Percentiles rank a stretch among this genome's conserved stretches.
Evolutionary conservation across 2,113 vertebrate genomes (phyloP).

Genomic region (Entomyzon cyanotis): DNA sequence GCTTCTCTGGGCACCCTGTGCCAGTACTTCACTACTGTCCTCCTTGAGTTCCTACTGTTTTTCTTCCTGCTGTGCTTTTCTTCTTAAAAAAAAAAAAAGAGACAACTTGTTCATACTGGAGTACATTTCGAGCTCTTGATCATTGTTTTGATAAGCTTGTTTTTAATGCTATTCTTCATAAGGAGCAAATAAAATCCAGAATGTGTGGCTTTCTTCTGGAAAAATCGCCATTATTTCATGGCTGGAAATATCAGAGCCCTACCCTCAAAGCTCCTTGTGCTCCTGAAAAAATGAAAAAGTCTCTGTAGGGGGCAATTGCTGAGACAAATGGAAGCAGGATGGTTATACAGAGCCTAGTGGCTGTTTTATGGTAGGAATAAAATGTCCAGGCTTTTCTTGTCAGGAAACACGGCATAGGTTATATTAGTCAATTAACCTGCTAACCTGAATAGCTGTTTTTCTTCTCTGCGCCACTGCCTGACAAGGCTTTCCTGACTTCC

Average conservation of each 20-base stretch:
- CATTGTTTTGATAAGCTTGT: neutral
- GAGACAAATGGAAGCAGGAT: neutral
- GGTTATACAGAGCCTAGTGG: neutral
- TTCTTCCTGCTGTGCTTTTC: neutral
- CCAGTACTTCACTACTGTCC: neutral
- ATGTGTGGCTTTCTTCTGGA: neutral
- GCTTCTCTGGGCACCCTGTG: neutral
- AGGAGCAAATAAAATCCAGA: neutral
- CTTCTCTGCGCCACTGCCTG: neutral
- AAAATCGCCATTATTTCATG: neutral
- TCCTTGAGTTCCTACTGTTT: neutral
- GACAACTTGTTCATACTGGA: neutral
- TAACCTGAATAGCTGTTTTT: constrained; percentile 11
- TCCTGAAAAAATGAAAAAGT: neutral
- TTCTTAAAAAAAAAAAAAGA: neutral
- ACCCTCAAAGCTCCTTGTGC: neutral
- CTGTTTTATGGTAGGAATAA: constrained; percentile 35
- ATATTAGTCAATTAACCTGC: constrained; percentile 53
- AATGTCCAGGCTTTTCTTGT: neutral
- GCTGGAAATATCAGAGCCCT: neutral
- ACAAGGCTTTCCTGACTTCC: neutral
- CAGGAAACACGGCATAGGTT: constrained; percentile 4
- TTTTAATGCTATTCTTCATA: neutral
- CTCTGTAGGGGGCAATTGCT: neutral
- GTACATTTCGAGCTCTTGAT: neutral